These are phyloP conservation scores for Enteromius anoplus DNA, from an alignment of 2,797 vertebrate species.

Conservation along the genomic window DNA sequence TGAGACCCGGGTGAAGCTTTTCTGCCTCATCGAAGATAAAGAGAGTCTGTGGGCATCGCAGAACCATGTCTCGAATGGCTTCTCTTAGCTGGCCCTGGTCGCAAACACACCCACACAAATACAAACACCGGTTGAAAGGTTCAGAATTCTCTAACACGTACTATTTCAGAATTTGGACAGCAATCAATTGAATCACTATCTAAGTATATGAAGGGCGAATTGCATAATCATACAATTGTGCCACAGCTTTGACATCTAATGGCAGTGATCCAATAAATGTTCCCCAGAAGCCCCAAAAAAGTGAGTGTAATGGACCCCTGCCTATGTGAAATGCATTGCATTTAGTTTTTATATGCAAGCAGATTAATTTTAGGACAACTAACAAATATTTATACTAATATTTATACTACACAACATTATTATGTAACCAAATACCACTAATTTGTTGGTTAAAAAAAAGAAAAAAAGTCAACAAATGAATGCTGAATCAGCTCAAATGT, in stretches of 20 bases:
- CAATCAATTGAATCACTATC: background rate
- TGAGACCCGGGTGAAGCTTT: conserved; percentile 89
- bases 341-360: background rate
- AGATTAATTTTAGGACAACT: background rate
- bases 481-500: background rate
- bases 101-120: conserved; percentile 26
- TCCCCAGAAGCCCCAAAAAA: background rate
- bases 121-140: background rate
- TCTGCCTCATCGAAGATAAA: conserved; percentile 96
- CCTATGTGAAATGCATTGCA: background rate
- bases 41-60: conserved; percentile 85
- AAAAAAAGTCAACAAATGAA: conserved; percentile 1
- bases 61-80: conserved; percentile 81
- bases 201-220: conserved; percentile 1
- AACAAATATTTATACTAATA: background rate
- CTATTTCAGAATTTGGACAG: background rate
- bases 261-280: background rate
- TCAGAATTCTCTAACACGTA: background rate
- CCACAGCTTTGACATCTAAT: background rate
- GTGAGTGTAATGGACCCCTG: conserved; percentile 18
- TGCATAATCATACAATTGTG: conserved; percentile 9
- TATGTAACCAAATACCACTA: background rate
- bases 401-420: background rate
- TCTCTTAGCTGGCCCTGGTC: conserved; percentile 83
- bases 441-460: background rate